Conservation (phyloP, 2,113 vertebrate genomes). For the Dinomys branickii region DNA sequence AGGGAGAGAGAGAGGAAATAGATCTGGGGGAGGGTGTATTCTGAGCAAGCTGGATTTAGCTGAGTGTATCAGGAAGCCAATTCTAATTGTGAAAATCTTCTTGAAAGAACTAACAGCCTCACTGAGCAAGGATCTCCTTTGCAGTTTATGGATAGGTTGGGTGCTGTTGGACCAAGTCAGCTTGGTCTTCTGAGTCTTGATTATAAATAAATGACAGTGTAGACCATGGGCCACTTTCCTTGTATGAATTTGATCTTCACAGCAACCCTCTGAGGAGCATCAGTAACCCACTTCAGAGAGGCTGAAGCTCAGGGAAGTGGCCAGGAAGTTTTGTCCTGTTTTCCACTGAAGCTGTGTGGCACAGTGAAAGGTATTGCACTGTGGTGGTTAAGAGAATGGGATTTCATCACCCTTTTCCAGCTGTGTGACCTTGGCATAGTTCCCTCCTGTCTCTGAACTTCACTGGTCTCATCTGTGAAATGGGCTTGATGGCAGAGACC, state of each 20-base stretch:
- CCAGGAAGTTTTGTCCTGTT: not conserved
- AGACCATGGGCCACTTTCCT: not conserved
- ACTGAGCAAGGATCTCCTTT: not conserved
- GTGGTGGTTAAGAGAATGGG: not conserved
- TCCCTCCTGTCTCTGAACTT: not conserved
- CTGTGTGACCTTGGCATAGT: not conserved
- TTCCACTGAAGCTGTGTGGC: accelerated
- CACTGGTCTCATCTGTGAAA: not conserved
- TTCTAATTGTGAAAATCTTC: not conserved
- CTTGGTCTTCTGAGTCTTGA: not conserved
- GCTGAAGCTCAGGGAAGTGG: not conserved
- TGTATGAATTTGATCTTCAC: not conserved
- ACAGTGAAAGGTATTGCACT: not conserved
- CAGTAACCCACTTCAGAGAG: not conserved
- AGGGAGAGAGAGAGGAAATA: constrained; percentile 49
- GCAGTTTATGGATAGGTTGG: not conserved
- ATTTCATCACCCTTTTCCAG: not conserved
- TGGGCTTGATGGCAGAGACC: not conserved
- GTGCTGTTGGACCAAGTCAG: not conserved
- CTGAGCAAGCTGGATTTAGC: not conserved
- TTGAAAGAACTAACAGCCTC: not conserved
- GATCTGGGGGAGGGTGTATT: not conserved
- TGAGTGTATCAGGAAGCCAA: not conserved
- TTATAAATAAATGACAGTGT: not conserved
- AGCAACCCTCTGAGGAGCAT: not conserved